A percentile compares a stretch with the other conserved stretches of the same genome.
Conservation (phyloP, 2,113 vertebrate species). For the Seriola quinqueradiata region DNA sequence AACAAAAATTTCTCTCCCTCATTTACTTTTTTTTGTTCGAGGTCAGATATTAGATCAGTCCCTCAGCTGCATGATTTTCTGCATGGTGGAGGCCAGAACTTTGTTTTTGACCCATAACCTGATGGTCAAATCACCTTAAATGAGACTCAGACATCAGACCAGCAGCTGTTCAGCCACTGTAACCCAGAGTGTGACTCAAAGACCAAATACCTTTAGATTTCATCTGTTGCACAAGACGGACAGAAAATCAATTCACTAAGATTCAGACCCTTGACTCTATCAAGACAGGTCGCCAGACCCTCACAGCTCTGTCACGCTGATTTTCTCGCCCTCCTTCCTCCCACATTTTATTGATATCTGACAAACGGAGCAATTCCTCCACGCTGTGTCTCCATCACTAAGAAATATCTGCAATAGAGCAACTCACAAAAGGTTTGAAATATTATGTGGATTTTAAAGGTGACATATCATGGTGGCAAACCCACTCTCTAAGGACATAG, state of each 20-base stretch:
- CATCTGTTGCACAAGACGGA: neutral
- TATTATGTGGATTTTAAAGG: neutral
- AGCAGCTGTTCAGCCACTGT: neutral
- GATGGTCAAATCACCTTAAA: too few species aligned
- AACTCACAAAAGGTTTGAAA: neutral
- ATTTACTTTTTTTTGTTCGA: constrained; percentile 9
- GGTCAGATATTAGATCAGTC: neutral
- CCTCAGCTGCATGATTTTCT: neutral
- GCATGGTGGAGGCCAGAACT: neutral
- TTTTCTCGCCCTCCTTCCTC: constrained; percentile 1
- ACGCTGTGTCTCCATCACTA: constrained; percentile 6
- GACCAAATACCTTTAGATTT: constrained; percentile 18
- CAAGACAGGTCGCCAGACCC: neutral
- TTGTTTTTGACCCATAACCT: neutral
- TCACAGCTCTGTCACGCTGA: constrained; percentile 1
- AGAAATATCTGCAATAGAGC: neutral
- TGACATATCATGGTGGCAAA: neutral
- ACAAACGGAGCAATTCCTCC: neutral
- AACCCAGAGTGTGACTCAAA: neutral
- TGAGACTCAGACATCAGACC: too few species aligned
- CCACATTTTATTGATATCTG: constrained; percentile 21
- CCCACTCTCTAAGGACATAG: neutral
- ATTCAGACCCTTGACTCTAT: constrained; percentile 21
- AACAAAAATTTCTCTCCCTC: neutral
- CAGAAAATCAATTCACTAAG: constrained; percentile 15